Percentiles rank a stretch among this genome's conserved stretches.
Conservation (phyloP, 2,797 vertebrate genomes). For the Myotis daubentonii region DNA sequence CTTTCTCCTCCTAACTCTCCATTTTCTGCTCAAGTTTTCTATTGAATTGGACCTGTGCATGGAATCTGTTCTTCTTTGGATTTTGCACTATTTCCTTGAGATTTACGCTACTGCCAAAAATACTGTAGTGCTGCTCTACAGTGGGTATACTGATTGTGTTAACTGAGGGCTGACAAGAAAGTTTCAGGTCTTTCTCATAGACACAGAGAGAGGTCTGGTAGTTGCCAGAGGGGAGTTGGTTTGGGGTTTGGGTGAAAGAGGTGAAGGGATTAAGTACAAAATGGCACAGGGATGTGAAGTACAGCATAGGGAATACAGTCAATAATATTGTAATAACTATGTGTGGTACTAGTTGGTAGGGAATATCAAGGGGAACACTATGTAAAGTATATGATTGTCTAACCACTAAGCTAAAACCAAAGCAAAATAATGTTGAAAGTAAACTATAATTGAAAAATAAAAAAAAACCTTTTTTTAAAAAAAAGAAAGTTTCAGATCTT, state of each 20-base stretch:
- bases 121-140: background rate
- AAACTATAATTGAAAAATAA: background rate
- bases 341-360: background rate
- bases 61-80: background rate
- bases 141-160: background rate
- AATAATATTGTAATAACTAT: background rate
- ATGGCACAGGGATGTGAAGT: background rate
- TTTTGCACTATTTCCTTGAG: background rate
- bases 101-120: background rate
- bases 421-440: background rate
- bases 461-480: background rate
- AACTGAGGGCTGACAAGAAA: background rate
- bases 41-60: background rate
- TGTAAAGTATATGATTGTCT: background rate
- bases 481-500: background rate
- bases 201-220: background rate
- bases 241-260: background rate
- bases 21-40: background rate
- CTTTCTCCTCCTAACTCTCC: background rate
- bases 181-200: background rate
- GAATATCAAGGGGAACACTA: background rate
- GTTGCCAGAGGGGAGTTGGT: background rate
- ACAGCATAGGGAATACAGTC: background rate
- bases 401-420: background rate
- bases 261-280: background rate